Evolutionary conservation across 1,140 invertebrate genomes (phyloP).

Genomic region (Chymomyza costata): DNA sequence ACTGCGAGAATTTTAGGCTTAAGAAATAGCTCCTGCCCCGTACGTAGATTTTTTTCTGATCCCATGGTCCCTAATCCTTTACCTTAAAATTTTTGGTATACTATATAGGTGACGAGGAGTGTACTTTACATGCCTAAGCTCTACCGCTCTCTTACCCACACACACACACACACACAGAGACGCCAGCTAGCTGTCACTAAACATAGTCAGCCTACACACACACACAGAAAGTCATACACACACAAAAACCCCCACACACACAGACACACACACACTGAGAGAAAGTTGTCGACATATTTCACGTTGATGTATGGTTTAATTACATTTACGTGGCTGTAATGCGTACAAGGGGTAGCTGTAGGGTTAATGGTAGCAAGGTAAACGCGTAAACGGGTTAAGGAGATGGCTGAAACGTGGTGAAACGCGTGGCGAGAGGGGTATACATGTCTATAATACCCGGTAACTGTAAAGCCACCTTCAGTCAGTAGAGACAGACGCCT

Average conservation of each 20-base stretch:
- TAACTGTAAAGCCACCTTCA: no score
- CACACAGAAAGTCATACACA: no score
- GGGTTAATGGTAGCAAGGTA: no score
- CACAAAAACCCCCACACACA: background rate
- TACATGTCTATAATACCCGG: conserved; percentile 25
- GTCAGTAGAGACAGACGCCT: conserved; percentile 47
- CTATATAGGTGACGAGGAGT: no score
- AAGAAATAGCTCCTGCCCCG: no score
- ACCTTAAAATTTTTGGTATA: no score
- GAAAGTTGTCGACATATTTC: conserved; percentile 59
- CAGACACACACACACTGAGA: conserved; percentile 18
- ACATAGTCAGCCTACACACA: conserved; percentile 5
- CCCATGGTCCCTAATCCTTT: no score
- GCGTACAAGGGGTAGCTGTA: conserved; percentile 11
- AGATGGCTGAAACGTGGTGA: no score
- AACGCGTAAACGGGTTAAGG: background rate
- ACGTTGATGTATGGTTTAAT: conserved; percentile 73
- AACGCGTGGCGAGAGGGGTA: background rate
- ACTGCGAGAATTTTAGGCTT: no score
- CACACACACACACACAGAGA: background rate
- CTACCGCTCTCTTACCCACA: no score
- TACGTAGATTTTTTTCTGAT: no score
- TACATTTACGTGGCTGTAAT: conserved; percentile 63
- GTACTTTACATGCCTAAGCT: no score
- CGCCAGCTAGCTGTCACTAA: background rate